phyloP scores from a whole-genome alignment of 2,888 invertebrate genomes.

The Drosophila formosana region DNA sequence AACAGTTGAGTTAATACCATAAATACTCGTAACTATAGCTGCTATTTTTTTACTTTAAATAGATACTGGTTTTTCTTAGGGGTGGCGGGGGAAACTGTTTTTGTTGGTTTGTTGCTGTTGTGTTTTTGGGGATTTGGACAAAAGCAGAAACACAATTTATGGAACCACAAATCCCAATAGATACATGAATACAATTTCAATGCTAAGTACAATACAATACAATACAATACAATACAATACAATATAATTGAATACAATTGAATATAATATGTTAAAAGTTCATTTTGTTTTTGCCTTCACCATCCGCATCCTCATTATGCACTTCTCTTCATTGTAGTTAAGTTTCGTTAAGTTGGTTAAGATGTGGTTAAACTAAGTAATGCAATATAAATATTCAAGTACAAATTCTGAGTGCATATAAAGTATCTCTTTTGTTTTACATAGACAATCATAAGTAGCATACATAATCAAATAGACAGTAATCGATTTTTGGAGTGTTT shows the following conservation, averaged over 20 bases:
- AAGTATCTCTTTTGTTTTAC: constrained; percentile 38
- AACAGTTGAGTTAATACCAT: constrained; percentile 34
- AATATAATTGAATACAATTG: constrained; percentile 37
- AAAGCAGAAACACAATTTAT: constrained; percentile 41
- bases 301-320: not conserved
- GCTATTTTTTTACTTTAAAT: constrained; percentile 8
- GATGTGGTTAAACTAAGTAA: constrained; percentile 50
- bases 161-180: constrained; percentile 34
- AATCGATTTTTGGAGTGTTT: constrained; percentile 43
- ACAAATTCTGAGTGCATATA: constrained; percentile 57
- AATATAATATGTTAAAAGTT: constrained; percentile 38
- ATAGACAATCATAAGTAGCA: constrained; percentile 72
- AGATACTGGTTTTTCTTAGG: not conserved
- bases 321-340: not conserved
- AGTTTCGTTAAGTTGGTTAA: constrained; percentile 34
- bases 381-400: constrained; percentile 50
- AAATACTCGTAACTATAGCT: constrained; percentile 26
- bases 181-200: constrained; percentile 38
- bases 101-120: not conserved
- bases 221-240: constrained; percentile 34
- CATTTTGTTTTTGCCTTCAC: not conserved
- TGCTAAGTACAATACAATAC: constrained; percentile 54
- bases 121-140: constrained; percentile 9
- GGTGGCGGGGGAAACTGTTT: constrained; percentile 11
- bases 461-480: constrained; percentile 61